Conservation (phyloP, 2,888 invertebrate genomes). For the Marasmarcha lunaedactyla region DNA sequence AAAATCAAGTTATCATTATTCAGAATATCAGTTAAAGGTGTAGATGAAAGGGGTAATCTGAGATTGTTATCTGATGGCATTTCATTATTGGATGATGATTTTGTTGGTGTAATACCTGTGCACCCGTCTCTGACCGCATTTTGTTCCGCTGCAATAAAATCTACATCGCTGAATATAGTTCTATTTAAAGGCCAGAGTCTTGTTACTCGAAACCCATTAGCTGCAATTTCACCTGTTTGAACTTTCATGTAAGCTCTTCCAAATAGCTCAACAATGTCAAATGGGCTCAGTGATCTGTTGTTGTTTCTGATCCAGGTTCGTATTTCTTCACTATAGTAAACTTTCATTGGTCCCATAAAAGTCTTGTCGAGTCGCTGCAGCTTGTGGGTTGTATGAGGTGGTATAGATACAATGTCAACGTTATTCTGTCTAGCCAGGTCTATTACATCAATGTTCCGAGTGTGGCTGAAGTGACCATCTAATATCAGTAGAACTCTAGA, state of each 20-base stretch:
- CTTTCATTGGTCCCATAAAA: conserved; percentile 30
- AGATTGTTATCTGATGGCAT: too few relatives aligned
- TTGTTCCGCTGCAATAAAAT: conserved; percentile 11
- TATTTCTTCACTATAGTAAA: conserved; percentile 26
- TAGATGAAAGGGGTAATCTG: too few relatives aligned
- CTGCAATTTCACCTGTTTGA: too few relatives aligned
- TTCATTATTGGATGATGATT: too few relatives aligned
- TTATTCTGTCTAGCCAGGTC: conserved; percentile 25
- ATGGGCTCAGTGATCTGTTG: conserved; percentile 17
- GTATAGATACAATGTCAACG: conserved; percentile 24
- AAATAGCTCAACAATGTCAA: conserved; percentile 21
- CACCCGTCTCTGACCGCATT: conserved; percentile 13
- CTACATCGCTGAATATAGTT: conserved; percentile 16
- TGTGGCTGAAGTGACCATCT: conserved; percentile 24
- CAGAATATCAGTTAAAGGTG: too few relatives aligned
- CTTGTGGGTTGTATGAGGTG: conserved; percentile 28
- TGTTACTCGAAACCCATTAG: conserved; percentile 14
- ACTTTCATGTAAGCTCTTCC: conserved; percentile 16
- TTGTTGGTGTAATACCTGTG: conserved; percentile 8
- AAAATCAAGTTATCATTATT: too few relatives aligned
- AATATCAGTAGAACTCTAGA: conserved; percentile 15
- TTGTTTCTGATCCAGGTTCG: conserved; percentile 21
- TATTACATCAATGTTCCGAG: conserved; percentile 24
- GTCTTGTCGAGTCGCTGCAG: conserved; percentile 28
- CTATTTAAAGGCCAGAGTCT: conserved; percentile 15